Base-by-base conservation (phyloP, 2,113 vertebrate genomes). In the Sturnira hondurensis region DNA sequence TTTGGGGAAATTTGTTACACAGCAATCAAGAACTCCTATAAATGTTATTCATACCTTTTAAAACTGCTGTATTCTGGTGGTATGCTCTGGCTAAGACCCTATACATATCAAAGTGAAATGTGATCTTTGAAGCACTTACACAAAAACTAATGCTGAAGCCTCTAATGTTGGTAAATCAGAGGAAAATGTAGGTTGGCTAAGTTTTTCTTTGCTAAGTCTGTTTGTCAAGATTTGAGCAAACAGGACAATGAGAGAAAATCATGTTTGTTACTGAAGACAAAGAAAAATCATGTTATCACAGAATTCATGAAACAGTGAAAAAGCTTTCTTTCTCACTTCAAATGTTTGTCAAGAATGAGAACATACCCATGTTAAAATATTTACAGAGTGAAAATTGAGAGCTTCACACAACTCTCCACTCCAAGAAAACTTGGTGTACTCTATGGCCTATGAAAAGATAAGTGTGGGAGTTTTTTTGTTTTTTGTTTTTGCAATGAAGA, bases 381-480 rank as follows among this genome's bases (percentile, higher is more conserved):
- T 96, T 98, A 95, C 36, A 43, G 80, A 92, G 97, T 97, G 97
- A 97, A 97, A 98, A 98, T 97, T 93, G 89, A 91, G 61, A 94
- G 86, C 82, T 97, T 97, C 96, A 96, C 95, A 96, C 93, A 98
- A 88, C 93, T 96, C 61, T 92, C 19, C 38, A 94, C 70, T 96
- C 84, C 43, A 94, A 67, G 96, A 93, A 70, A 95, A 92, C 74
- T 94, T 85, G 84, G 31, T 95, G 68, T 95, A 93, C 16, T 43
- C 2, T 24, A 76, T 84, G 61, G 81, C 41, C 68, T 52, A 2
- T 19, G 33, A 82, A 96, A 71, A 76, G n/a, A 11, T 95, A 89
- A 89, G 38, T 45, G 26, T 67, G 22, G 24, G 76, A 9, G 4
- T 13, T 43, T 14, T 91, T 2, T 52, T 13, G 38, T 14, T 91